These are phyloP conservation scores for Characodon lateralis DNA, from an alignment of 2,797 vertebrate species.

Conservation along the genomic window DNA sequence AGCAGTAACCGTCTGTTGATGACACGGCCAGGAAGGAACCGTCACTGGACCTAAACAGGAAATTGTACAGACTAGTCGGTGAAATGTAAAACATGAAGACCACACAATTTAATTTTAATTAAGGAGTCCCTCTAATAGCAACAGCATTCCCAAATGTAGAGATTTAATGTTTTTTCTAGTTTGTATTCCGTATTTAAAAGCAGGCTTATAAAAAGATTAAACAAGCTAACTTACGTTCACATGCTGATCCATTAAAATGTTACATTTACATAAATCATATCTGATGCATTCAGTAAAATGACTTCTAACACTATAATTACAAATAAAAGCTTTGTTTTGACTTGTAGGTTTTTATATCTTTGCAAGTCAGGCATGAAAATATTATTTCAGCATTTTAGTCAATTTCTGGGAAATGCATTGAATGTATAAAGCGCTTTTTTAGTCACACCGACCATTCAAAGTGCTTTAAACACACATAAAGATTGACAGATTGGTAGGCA, in stretches of 20 bases:
- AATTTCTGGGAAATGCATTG: background rate
- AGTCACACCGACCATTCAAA: background rate
- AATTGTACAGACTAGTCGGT: background rate
- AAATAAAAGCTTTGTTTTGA: background rate
- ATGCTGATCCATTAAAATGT: background rate
- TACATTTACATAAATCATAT: background rate
- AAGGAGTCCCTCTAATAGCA: too few relatives aligned
- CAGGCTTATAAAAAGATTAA: background rate
- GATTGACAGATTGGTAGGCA: too few relatives aligned
- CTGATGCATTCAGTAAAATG: background rate
- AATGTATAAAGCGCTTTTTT: background rate
- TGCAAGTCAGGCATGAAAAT: background rate
- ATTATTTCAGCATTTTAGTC: background rate
- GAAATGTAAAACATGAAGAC: background rate
- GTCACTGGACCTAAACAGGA: conserved; percentile 87
- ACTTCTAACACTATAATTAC: background rate
- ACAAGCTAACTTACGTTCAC: background rate
- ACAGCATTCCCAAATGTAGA: background rate
- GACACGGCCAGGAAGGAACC: conserved; percentile 94
- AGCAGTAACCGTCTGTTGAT: conserved; percentile 98
- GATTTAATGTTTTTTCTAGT: background rate
- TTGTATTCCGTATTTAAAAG: background rate
- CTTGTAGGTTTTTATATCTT: background rate
- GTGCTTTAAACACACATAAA: background rate
- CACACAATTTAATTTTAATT: background rate